Base-by-base conservation (phyloP, 2,113 vertebrate species). In the Genyomyrus donnyi region DNA sequence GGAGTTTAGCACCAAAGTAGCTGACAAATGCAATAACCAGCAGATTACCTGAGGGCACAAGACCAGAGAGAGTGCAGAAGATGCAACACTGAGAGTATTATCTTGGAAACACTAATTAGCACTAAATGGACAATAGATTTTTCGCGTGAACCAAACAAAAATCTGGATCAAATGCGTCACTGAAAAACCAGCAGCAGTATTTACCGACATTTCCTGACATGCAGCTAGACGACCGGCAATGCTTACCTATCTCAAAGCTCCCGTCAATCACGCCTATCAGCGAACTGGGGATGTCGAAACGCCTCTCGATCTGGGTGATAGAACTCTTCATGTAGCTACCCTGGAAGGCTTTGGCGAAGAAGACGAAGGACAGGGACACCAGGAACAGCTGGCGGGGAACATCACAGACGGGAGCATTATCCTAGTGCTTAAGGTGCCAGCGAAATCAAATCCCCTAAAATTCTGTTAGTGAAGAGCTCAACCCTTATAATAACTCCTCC, bases 1-100 rank as follows among this genome's bases (percentile, higher is more conserved):
- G 98, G 92, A 99, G 96, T 93, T 96, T 98, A 0, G 97, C 97
- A 88, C 98, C 98, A 90, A 99, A 99, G 95, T 99, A 99, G 94
- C 98, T 99, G 91, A 99, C 98, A 91, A 99, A 96, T 56, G 97
- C 95, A 88, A 99, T 97, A 19, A 98, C 95, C 92, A 99, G 91
- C 91, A 99, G 95, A 93, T 99, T 99, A 11, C 98, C 98, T 99
- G 93, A 48, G 84, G 83, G 35, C 46, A 39, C 4, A 91, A 56
- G 2, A 89, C 77, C 39, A n/a, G 6, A 17, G 80, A 74, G 1
- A 83, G 83, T 1, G 35, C 24, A 77, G 31, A 77, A 42, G 27
- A n/a, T 1, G 4, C 5, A 77, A 42, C 3, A 31, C 74, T 77
- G 31, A 80, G 6, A 84, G 6, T 31, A 56, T 46, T 53, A 53